Evolutionary conservation across 2,888 invertebrate genomes (phyloP), one percentile per base, ranked within the genome.

Genomic region (Clitarchus hookeri): DNA sequence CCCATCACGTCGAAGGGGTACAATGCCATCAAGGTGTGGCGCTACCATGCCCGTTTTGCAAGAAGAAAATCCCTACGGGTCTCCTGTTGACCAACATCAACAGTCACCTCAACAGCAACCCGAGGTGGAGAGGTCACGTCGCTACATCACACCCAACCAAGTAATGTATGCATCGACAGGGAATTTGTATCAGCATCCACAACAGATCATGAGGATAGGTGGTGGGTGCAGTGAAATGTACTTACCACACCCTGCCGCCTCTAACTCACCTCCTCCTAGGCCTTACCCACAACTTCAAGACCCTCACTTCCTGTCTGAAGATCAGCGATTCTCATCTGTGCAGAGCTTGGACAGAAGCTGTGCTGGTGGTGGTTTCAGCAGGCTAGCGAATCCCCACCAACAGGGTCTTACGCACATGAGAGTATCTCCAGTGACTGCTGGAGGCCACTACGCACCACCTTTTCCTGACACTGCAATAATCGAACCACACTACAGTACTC

Each of bases 61-160:
- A 44, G 82, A 82, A 36, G 82, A 82, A n/a, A 82, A 82, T 36
- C 82, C 82, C 8, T 82, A 82, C 36, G 44, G 36, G 9, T 92
- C 93, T 16, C 89, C 91, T 91, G 77, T 91, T 92, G 84, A 92
- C 91, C 87, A 92, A 93, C 2, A 92, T 95, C 95, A 0, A 94
- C 95, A 90, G 95, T 95, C 0, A 95, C 95, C 11, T 95, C 95
- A 0, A 95, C 95, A 65, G n/a, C 65, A 65, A 19, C 65, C 19
- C 19, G 65, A 65, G 6, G 8, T 23, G 8, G 82, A 44, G 44
- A 82, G 82, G 36, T 26, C 0, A 93, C 95, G 87, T 92, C 94
- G 65, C 94, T 93, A 88, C 95, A 95, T 90, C 95, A 95, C 88
- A 95, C 95, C 90, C 25, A 87, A 83, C 36, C 86, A 85, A 26